A percentile compares a stretch with the other conserved stretches of the same genome.
phyloP scores from a whole-genome alignment of 2,888 invertebrate genomes.

The Drosophila diplacantha region DNA sequence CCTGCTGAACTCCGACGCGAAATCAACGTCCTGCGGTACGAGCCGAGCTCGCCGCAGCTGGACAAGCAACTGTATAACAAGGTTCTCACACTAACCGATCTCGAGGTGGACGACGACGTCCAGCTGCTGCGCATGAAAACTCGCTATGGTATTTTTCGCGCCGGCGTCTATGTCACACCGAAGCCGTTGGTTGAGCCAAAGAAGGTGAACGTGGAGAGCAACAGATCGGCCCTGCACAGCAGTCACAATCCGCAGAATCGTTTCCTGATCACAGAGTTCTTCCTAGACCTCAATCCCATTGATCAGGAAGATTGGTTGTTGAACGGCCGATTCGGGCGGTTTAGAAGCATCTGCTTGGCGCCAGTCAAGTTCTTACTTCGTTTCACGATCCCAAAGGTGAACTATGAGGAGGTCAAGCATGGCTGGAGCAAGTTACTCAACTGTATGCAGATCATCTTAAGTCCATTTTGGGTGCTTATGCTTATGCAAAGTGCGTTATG shows the following conservation, averaged over 20 bases:
- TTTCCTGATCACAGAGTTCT: slow-evolving; percentile 50
- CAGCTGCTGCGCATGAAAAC: background rate
- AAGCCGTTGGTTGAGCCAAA: background rate
- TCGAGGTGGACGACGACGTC: slow-evolving; percentile 35
- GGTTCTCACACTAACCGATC: background rate
- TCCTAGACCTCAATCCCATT: slow-evolving; percentile 52
- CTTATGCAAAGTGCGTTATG: slow-evolving; percentile 43
- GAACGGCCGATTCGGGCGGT: slow-evolving; percentile 8
- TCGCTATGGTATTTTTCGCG: background rate
- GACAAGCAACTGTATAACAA: background rate
- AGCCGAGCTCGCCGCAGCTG: background rate
- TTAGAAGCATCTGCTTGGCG: slow-evolving; percentile 23
- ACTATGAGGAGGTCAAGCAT: slow-evolving; percentile 61
- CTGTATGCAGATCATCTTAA: slow-evolving; percentile 56
- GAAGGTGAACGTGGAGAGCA: slow-evolving; percentile 13
- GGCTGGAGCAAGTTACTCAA: slow-evolving; percentile 74
- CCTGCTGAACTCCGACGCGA: slow-evolving; percentile 10
- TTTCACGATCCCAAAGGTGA: slow-evolving; percentile 59
- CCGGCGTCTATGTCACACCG: background rate
- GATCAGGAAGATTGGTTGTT: slow-evolving; percentile 48
- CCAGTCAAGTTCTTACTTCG: slow-evolving; percentile 50
- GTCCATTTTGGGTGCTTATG: slow-evolving; percentile 46
- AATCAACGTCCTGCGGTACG: background rate
- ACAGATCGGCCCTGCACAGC: slow-evolving; percentile 22
- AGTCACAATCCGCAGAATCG: slow-evolving; percentile 24